Evolutionary conservation across 37 sponge, comb jelly and placozoan genomes (phyloP), one percentile per base, ranked within the genome.

Genomic region (Ianthella basta): DNA sequence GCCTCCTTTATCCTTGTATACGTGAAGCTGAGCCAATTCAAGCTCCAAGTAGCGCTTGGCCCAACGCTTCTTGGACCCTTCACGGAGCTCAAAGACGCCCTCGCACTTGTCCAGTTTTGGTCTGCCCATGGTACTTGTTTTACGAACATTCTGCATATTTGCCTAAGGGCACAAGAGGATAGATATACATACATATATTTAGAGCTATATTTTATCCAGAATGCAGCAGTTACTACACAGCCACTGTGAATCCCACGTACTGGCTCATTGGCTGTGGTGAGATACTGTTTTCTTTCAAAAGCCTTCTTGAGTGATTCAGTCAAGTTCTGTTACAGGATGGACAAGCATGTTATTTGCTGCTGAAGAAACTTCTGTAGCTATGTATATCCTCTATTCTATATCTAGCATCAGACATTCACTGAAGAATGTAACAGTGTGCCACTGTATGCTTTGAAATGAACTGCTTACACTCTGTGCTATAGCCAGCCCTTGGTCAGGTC

Each of bases 31-130:
- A 23, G 93, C 57, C 15, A 64, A n/a, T 56, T 95, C 96, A 0
- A 95, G 74, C 44, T 92, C 88, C 79, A 95, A 87, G 64, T 85
- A 92, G 59, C 91, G 80, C 87, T 83, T 92, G 35, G 72, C 57
- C 93, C 93, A 95, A 16, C 78, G 77, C 59, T 86, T 85, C 60
- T 86, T 92, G 23, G 88, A 86, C 35, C 86, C 85, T 20, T 82
- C 82, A 35, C 61, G 63, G 39, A 89, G 86, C 25, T 90, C 85
- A 15, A 92, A 59, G 53, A 38, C 82, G 12, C 90, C 96, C 25
- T 92, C 91, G 15, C 23, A 40, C 40, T 50, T 50, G 25, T 75
- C 78, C 21, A 36, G 44, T 35, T 88, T 89, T 23, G 91, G 64
- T 29, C 38, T 57, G 50, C 50, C 50, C 8, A 44, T 3, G 8